Percentiles rank a stretch among this genome's conserved stretches.
These are phyloP conservation scores for Gallirallus australis DNA, from an alignment of 2,797 vertebrate species.

Conservation along the genomic window DNA sequence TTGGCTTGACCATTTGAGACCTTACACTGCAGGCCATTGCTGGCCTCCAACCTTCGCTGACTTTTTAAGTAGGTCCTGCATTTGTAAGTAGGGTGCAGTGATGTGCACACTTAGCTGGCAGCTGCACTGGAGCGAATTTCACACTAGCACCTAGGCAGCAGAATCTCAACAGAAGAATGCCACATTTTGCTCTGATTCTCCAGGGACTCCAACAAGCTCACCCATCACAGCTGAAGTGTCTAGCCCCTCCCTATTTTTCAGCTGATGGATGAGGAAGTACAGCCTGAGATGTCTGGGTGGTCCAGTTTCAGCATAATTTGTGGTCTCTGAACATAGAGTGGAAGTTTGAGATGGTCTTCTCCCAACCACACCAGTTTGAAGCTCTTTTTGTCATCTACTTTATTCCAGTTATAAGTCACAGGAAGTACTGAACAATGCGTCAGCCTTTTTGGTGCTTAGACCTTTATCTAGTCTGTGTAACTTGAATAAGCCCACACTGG, in stretches of 20 bases:
- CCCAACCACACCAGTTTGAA: not conserved
- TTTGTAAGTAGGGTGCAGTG: accelerated
- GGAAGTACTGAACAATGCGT: not conserved
- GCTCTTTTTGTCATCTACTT: not conserved
- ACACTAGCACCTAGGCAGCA: not conserved
- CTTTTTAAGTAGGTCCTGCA: not conserved
- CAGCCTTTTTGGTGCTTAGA: not conserved
- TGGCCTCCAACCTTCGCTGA: not conserved
- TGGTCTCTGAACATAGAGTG: not conserved
- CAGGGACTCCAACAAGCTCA: accelerated
- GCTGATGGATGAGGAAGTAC: not conserved
- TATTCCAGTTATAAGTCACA: not conserved
- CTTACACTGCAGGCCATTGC: not conserved
- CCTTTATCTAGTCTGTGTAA: not conserved
- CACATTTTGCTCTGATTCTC: not conserved
- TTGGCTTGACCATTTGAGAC: not conserved
- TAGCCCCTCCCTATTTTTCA: not conserved
- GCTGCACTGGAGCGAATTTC: not conserved
- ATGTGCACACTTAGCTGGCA: not conserved
- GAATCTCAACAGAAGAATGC: not conserved
- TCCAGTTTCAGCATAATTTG: not conserved
- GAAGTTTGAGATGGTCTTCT: not conserved
- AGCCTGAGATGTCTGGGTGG: not conserved
- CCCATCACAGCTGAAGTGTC: not conserved
- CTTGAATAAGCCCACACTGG: not conserved